Base-by-base conservation (phyloP, 2,797 vertebrate genomes). In the Tokudaia muenninki region DNA sequence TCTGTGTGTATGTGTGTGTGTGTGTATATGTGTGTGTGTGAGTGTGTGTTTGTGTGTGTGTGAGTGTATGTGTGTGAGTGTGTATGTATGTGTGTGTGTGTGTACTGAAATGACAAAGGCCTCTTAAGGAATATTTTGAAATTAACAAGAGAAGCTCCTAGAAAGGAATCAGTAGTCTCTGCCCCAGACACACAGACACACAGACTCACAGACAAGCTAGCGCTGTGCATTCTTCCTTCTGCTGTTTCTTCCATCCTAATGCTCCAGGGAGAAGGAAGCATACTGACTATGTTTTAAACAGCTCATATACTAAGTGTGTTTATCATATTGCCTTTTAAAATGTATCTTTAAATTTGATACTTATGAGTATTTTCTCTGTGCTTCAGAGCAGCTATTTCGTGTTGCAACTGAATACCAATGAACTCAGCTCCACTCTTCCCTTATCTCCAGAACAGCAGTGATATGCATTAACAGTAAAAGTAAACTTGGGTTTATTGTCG, bases 311-410 rank as follows among this genome's bases (percentile, higher is more conserved):
- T 79, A 87, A 92, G 26, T 41, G 55, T 1, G 31, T 12, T 61
- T 59, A 70, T 52, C 67, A 13, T 84, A 29, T 22, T 90, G 26
- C 31, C 75, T 84, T 96, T 95, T 24, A 84, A 72, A 91, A n/a
- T 90, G 74, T 87, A 37, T 63, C 17, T 84, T 92, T 88, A 86
- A 83, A 77, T 83, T 59, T 77, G 87, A 50, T 59, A 57, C 24
- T 67, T 41, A 34, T 44, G 57, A 77, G 19, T 61, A 41, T 65
- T 87, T 87, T 90, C 55, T 88, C 57, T 93, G 26, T 70, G 37
- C 55, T 81, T 93, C 41, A 74, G 79, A 82, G 87, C 31, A 47
- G 41, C 52, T 87, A 21, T 52, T 72, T 75, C 22, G 47, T 26
- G 61, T 22, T 74, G 4, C 6, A 50, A 24, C 1, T 52, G 44